Base-by-base conservation (phyloP, 2,888 invertebrate species). In the Cotesia congregata region DNA sequence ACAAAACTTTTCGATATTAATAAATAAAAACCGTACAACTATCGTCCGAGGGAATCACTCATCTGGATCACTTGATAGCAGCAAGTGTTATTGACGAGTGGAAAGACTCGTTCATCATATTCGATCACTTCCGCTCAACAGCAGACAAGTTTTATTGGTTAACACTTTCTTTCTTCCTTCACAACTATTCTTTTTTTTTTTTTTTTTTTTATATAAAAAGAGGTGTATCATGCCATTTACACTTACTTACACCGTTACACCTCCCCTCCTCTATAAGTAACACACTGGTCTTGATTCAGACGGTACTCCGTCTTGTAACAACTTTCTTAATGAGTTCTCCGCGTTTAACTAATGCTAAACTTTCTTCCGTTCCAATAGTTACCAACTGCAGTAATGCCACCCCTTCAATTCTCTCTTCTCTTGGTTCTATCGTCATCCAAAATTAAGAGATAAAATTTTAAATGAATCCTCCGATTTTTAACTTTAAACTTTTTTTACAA, bases 71-170 rank as follows among this genome's bases (percentile, higher is more conserved):
- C 69, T 64, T 62, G n/a, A 39, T 75, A 74, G 69, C 61, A 80
- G 70, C 75, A 73, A 78, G 59, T 61, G 75, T 68, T 61, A 72
- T 65, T 60, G 73, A 78, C 72, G 73, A n/a, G 71, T 67, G 20
- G n/a, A 72, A 38, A 80, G 79, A 81, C 86, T 86, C 86, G 84
- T 86, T 83, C 86, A 86, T 86, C 86, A 86, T 86, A 83, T 86
- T 86, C 86, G 86, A 86, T 86, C 86, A 86, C 83, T 82, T 80
- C 50, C 7, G 50, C 12, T 50, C 9, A 50, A 50, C 50, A 3
- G 9, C 12, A 50, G 50, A 50, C 50, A 50, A 50, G 50, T 50
- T 50, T 12, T 50, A 50, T 50, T 50, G 50, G 50, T 12, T 50
- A 50, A 79, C 65, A 70, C 67, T 81, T 83, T 77, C 80, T 85